A percentile compares a stretch with the other conserved stretches of the same genome.
Conservation (phyloP, 2,797 vertebrate genomes). For the Danio tinwini region DNA sequence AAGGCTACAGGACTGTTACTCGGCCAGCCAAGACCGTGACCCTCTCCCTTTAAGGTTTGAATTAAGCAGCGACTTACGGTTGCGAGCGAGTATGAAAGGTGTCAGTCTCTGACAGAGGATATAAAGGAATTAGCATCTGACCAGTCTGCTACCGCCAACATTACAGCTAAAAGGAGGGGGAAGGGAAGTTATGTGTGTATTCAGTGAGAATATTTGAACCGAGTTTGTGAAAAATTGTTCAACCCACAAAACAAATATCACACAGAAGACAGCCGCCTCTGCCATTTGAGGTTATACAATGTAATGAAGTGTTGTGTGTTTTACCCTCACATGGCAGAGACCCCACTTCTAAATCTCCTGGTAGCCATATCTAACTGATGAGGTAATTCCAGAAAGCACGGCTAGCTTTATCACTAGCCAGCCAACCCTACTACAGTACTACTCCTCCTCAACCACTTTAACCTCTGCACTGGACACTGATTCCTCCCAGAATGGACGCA, state of each 20-base stretch:
- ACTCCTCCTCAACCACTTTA: conserved; percentile 22
- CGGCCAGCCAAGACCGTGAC: not conserved
- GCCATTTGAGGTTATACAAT: conserved; percentile 30
- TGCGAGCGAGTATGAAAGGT: not conserved
- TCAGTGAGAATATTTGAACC: not conserved
- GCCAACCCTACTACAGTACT: conserved; percentile 1
- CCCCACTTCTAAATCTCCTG: conserved; percentile 23
- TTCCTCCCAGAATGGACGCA: conserved; percentile 30
- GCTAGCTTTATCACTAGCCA: conserved; percentile 37
- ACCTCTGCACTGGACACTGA: not conserved
- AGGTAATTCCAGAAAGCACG: conserved; percentile 41
- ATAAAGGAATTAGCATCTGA: conserved; percentile 46
- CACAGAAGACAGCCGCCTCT: not conserved
- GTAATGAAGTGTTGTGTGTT: conserved; percentile 19
- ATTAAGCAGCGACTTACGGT: conserved; percentile 4
- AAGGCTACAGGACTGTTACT: not conserved
- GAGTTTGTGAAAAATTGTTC: conserved; percentile 17
- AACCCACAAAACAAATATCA: conserved; percentile 30
- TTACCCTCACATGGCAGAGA: conserved; percentile 41
- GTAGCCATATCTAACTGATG: conserved; percentile 50
- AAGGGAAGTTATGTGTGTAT: not conserved
- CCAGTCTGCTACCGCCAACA: conserved; percentile 13
- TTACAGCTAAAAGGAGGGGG: conserved; percentile 6
- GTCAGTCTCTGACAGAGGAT: conserved; percentile 43
- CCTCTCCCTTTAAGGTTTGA: conserved; percentile 33